Evolutionary conservation across 2,888 invertebrate species (phyloP).

Genomic region (Noctua pronuba): DNA sequence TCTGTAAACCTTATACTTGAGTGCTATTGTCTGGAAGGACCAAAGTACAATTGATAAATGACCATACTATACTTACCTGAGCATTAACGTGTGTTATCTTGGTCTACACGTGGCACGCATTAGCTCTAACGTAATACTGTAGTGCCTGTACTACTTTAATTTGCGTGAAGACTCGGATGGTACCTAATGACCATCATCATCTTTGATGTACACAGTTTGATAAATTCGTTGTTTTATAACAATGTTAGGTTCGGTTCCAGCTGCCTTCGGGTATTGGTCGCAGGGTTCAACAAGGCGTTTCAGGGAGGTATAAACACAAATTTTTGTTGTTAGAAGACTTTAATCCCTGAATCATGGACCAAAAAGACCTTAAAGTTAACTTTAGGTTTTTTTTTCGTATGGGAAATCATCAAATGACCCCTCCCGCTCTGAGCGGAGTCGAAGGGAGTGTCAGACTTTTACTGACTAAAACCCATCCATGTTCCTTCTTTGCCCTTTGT

Average conservation of each 20-base stretch:
- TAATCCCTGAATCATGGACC: neutral
- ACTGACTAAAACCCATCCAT: no score
- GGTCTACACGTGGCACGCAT: constrained; percentile 40
- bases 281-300: neutral
- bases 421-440: no score
- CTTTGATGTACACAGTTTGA: neutral
- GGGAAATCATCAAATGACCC: no score
- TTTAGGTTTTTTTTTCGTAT: no score
- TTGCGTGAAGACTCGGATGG: neutral
- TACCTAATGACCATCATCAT: neutral
- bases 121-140: constrained; percentile 3
- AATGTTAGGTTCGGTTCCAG: neutral
- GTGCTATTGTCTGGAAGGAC: constrained; percentile 10
- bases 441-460: no score
- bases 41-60: constrained; percentile 34
- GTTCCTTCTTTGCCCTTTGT: no score
- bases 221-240: neutral
- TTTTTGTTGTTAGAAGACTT: neutral
- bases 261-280: no score
- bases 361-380: no score
- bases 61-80: constrained; percentile 3
- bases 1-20: neutral
- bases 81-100: constrained; percentile 23
- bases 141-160: constrained; percentile 6
- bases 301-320: no score